Evolutionary conservation across 2,113 vertebrate species (phyloP).

Genomic region (Burhinus oedicnemus): DNA sequence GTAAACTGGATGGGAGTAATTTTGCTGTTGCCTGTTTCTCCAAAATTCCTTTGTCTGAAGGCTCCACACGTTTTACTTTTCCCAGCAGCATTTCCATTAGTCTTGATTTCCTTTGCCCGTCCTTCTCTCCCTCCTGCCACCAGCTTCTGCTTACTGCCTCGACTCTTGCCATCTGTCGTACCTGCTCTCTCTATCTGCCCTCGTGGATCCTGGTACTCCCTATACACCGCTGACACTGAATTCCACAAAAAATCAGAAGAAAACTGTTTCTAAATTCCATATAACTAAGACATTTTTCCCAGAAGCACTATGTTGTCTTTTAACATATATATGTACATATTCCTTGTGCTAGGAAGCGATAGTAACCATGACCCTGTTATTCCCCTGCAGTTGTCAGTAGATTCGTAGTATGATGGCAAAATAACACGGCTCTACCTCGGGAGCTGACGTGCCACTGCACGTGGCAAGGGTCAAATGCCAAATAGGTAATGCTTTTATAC

Average conservation of each 20-base stretch:
- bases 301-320: not conserved
- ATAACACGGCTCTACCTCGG: not conserved
- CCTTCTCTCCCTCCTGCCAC: not conserved
- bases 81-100: not conserved
- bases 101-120: not conserved
- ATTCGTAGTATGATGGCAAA: not conserved
- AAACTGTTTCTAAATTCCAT: not conserved
- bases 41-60: not conserved
- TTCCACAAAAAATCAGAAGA: not conserved
- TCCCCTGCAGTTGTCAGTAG: not conserved
- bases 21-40: slow-evolving; percentile 10
- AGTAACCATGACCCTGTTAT: not conserved
- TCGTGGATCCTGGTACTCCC: not conserved
- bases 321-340: not conserved
- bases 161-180: not conserved
- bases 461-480: not conserved
- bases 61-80: not conserved
- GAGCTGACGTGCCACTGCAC: not conserved
- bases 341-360: not conserved
- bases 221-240: not conserved
- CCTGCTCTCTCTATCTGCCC: not conserved
- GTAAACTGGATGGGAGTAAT: not conserved
- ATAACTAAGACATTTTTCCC: not conserved
- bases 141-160: not conserved
- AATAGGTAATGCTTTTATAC: not conserved